Evolutionary conservation across 2,797 vertebrate species (phyloP), one percentile per base, ranked within the genome.

Genomic region (Tenualosa thibaudeaui): DNA sequence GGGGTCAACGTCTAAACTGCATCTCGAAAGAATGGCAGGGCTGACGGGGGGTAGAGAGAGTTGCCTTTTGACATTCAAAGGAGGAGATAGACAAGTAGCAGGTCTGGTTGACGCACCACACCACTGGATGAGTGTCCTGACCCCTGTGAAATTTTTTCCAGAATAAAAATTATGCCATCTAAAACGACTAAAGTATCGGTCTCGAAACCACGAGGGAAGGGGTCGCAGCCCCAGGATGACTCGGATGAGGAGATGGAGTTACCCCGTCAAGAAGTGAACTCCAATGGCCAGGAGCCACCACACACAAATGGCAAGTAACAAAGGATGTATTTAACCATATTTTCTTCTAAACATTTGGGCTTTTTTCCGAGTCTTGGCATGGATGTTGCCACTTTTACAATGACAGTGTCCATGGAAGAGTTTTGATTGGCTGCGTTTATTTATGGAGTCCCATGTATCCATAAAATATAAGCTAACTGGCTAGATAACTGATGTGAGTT

Each of bases 131-230:
- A 71, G 15, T 78, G 37, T 22, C 9, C 50, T 68, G 53, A 86
- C 51, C 8, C 22, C 3, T 82, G 78, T 83, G 0, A 85, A 89
- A 87, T 93, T 89, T 93, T 91, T 88, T 88, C 89, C 90, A 96
- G 95, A 92, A 94, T 93, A 91, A 65, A 90, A 92, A 96, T 90
- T 91, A 97, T 97, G 97, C 96, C 96, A 91, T 95, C 95, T 84
- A 98, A 95, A 94, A 96, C 94, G 89, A 92, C 94, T 88, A 98
- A 97, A 94, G 89, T 91, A 90, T 97, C 95, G 40, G 96, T 96
- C 87, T 96, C 94, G 88, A 95, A 89, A 89, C 87, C 81, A 68
- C 93, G 93, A 93, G 93, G 94, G 92, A 95, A 93, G 90, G 93
- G 94, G 90, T 94, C 95, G 90, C 93, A 92, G 91, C 91, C 94